Base-by-base conservation (phyloP, 2,888 invertebrate species). In the Osmoderma eremita region DNA sequence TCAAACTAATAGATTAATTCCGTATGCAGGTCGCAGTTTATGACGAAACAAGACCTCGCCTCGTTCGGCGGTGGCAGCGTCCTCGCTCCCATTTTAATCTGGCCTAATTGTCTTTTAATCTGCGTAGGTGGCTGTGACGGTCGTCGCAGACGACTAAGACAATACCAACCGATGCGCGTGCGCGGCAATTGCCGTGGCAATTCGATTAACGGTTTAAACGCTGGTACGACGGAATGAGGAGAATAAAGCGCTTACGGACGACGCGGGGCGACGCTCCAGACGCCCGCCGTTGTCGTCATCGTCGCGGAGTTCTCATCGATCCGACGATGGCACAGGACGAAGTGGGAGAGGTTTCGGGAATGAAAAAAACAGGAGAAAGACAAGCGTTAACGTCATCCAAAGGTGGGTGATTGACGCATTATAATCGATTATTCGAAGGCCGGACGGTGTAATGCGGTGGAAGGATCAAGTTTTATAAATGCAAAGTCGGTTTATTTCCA, bases 1-100 rank as follows among this genome's bases (percentile, higher is more conserved):
- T 69, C 73, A 71, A 71, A 8, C 45, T 77, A 76, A 78, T 77
- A 77, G 76, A 78, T 77, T 77, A 77, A 77, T 77, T 76, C 75
- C 71, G 75, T 72, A 72, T 74, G 72, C 73, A 71, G 73, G 72
- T 65, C 72, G 74, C 70, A 74, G 41, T 45, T 4, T 18, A 45
- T 30, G 56, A 56, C 41, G 58, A 45, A 75, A 76, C 75, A 73
- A 75, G 74, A 73, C 72, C 73, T 73, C 75, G 71, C 75, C 30
- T 30, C 24, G 3, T 36, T 36, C 53, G 36, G 15, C n/a, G 36
- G 3, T 20, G 12, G 6, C 18, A 10, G 12, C 6, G 42, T 75
- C 74, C 76, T 76, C 76, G 75, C 72, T 74, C 73, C 73, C 73
- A 72, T 76, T 76, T 77, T 76, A 77, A 77, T 77, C 77, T 73